Conservation (phyloP, 2,888 invertebrate species). For the Noctua janthe region DNA sequence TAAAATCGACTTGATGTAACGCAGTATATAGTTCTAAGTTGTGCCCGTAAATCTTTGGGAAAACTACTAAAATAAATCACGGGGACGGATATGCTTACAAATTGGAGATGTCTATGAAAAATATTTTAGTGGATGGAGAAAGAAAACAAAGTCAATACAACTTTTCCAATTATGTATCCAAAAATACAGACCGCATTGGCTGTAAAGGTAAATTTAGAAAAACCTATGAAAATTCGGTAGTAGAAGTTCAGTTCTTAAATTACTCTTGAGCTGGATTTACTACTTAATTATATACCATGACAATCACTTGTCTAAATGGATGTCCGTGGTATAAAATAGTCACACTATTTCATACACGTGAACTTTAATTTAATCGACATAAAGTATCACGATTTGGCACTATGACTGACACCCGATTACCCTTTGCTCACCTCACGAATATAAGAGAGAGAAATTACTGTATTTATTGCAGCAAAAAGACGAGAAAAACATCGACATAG, state of each 20-base stretch:
- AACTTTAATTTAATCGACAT: conserved; percentile 32
- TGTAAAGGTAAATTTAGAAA: conserved; percentile 8
- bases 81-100: conserved; percentile 49
- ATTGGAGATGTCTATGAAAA: conserved; percentile 51
- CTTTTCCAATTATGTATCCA: conserved; percentile 49
- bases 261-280: neutral
- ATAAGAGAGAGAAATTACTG: conserved; percentile 53
- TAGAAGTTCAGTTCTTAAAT: neutral
- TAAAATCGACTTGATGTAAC: conserved; percentile 8
- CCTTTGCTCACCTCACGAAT: conserved; percentile 59
- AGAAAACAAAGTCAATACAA: conserved; percentile 45
- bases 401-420: conserved; percentile 61
- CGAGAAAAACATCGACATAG: conserved; percentile 46
- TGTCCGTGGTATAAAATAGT: neutral
- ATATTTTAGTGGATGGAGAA: conserved; percentile 27
- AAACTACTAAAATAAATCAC: conserved; percentile 56
- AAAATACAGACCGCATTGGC: conserved; percentile 2
- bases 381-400: conserved; percentile 53
- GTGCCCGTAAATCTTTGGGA: conserved; percentile 43
- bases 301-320: neutral
- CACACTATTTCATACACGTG: neutral
- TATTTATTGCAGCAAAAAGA: conserved; percentile 59
- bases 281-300: neutral
- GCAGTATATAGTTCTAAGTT: conserved; percentile 28
- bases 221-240: neutral